phyloP scores from a whole-genome alignment of 2,797 vertebrate genomes.

The Enteromius paludinosus region DNA sequence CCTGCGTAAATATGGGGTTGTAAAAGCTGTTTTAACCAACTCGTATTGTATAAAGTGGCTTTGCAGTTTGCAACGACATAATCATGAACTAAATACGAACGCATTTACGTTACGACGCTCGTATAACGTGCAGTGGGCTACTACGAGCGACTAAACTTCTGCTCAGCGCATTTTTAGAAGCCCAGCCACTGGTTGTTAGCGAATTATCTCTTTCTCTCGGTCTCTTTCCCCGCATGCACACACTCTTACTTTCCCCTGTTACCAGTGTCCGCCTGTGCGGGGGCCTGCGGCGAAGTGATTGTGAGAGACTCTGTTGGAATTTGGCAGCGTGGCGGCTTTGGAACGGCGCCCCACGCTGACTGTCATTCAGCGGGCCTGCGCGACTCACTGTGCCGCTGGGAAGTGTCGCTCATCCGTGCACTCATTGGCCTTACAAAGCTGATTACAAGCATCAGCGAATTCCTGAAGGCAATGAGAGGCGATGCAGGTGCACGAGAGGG shows the following conservation, averaged over 20 bases:
- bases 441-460: constrained; percentile 99
- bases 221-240: constrained; percentile 12
- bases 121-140: neutral
- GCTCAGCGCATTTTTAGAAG: constrained; percentile 1
- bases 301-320: constrained; percentile 97
- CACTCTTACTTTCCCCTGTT: constrained; percentile 23
- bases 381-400: constrained; percentile 88
- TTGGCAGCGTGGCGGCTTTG: constrained; percentile 89
- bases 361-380: constrained; percentile 90
- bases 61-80: neutral
- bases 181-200: neutral
- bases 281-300: constrained; percentile 91
- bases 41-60: neutral
- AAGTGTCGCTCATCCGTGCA: constrained; percentile 97
- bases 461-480: constrained; percentile 96
- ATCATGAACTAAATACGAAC: neutral
- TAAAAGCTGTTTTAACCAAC: neutral
- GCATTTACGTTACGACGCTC: neutral
- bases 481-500: constrained; percentile 90
- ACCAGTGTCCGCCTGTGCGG: constrained; percentile 73
- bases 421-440: constrained; percentile 99
- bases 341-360: constrained; percentile 96
- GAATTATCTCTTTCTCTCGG: constrained; percentile 44
- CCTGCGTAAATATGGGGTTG: neutral
- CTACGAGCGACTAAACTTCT: neutral